Base-by-base conservation (phyloP, 2,888 invertebrate species). In the Mayetiola destructor region DNA sequence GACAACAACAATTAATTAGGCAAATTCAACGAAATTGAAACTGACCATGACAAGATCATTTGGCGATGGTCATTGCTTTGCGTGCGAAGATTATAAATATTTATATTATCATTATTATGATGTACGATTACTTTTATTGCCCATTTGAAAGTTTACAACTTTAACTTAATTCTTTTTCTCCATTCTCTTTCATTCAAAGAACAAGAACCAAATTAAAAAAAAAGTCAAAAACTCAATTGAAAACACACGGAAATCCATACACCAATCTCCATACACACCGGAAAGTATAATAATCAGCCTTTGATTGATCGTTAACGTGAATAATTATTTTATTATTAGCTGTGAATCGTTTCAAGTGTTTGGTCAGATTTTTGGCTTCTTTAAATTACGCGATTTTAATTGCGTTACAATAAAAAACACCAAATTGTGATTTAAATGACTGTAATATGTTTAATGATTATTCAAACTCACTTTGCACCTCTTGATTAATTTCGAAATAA, bases 81-180 rank as follows among this genome's bases (percentile, higher is more conserved):
- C n/a, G n/a, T n/a, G n/a, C n/a, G n/a, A n/a, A n/a, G 48, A 48
- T 48, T 48, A 48, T 48, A 48, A 48, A 48, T 48, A 48, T 48
- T 48, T n/a, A n/a, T n/a, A n/a, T n/a, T n/a, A n/a, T n/a, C n/a
- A 48, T 48, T 48, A 27, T 48, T 48, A 48, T 48, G 48, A 48
- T 48, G 48, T 48, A 27, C 48, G 48, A 48, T 48, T 27, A 48
- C 48, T 48, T 48, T 48, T 48, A 48, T 48, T 48, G 48, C 48
- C 48, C 27, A 23, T 48, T 48, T 48, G 48, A 48, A 48, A 16
- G 23, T 48, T 48, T 48, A 48, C 27, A 27, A 27, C 21, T 21
- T 40, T 40, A 21, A 40, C 23, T 40, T 40, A n/a, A n/a, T n/a
- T 40, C 21, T 40, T 21, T 5, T 12, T 8, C 8, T 40, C 3